Conservation (phyloP, 2,113 vertebrate species). For the Proterorhinus semilunaris region DNA sequence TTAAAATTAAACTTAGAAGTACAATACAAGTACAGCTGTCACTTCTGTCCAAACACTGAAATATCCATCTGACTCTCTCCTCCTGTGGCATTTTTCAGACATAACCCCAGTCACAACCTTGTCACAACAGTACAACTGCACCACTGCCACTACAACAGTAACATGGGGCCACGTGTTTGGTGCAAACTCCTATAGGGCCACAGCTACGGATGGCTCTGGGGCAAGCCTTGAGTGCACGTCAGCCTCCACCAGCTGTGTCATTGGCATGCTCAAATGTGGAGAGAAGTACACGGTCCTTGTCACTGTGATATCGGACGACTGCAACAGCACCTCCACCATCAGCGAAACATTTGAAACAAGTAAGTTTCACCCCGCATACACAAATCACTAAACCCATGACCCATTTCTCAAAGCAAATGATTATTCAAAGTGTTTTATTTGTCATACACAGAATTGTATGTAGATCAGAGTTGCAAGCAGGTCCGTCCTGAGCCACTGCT, state of each 20-base stretch:
- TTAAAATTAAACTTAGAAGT: too few relatives aligned
- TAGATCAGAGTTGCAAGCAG: too few relatives aligned
- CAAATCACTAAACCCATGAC: too few relatives aligned
- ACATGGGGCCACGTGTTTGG: slow-evolving; percentile 63
- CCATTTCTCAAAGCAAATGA: too few relatives aligned
- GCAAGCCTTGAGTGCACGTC: slow-evolving; percentile 59
- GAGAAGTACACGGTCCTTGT: slow-evolving; percentile 60
- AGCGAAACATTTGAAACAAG: slow-evolving; percentile 66
- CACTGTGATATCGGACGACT: slow-evolving; percentile 54
- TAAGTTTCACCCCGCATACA: slow-evolving; percentile 11
- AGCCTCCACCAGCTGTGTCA: slow-evolving; percentile 54
- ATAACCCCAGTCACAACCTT: slow-evolving; percentile 56
- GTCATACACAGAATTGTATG: too few relatives aligned
- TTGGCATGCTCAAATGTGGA: slow-evolving; percentile 63
- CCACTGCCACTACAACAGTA: slow-evolving; percentile 45
- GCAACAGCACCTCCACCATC: slow-evolving; percentile 50
- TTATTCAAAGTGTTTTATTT: too few relatives aligned
- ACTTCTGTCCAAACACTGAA: background rate
- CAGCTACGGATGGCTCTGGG: slow-evolving; percentile 38
- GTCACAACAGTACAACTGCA: slow-evolving; percentile 62
- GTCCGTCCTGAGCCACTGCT: too few relatives aligned
- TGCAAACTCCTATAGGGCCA: slow-evolving; percentile 62
- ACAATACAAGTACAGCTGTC: background rate
- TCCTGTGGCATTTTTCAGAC: slow-evolving; percentile 33
- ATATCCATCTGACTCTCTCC: background rate